A percentile compares a stretch with the other conserved stretches of the same genome.
Conservation (phyloP, 1,140 invertebrate genomes). For the Drosophila persimilis region DNA sequence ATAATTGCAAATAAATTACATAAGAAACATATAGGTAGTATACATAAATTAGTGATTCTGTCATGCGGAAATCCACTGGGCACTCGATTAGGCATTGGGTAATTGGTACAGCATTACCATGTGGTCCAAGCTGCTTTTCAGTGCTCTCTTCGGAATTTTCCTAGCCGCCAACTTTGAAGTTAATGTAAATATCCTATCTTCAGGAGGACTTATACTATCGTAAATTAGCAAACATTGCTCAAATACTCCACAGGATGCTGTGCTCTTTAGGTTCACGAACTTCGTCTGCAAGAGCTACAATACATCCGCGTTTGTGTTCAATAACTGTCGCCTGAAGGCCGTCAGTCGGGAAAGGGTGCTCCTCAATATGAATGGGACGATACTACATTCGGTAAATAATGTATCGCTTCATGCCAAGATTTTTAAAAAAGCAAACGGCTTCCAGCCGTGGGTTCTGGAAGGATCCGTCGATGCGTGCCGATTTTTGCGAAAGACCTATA, state of each 20-base stretch:
- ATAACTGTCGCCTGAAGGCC: conserved; percentile 25
- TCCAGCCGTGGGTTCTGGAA: conserved; percentile 27
- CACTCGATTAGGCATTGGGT: too few relatives aligned
- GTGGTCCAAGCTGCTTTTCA: too few relatives aligned
- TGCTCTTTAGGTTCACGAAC: conserved; percentile 29
- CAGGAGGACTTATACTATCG: too few relatives aligned
- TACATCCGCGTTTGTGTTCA: conserved; percentile 12
- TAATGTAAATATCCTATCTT: not conserved
- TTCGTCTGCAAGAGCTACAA: conserved; percentile 20
- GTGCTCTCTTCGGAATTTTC: conserved; percentile 25
- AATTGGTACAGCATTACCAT: too few relatives aligned
- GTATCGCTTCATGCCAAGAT: conserved; percentile 6
- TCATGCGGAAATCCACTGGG: too few relatives aligned
- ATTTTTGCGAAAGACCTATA: not conserved
- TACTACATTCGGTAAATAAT: conserved; percentile 7
- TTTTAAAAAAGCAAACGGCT: conserved; percentile 23
- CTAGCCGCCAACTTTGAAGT: conserved; percentile 8
- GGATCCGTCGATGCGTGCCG: conserved; percentile 9
- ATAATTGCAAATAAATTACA: too few relatives aligned
- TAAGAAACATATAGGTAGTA: too few relatives aligned
- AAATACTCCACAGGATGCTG: conserved; percentile 13
- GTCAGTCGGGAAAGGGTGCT: not conserved
- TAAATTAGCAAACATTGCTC: not conserved
- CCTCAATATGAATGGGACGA: conserved; percentile 15
- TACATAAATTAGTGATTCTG: too few relatives aligned